Evolutionary conservation across 2,113 vertebrate species (phyloP), one percentile per base, ranked within the genome.

Genomic region (Neotoma lepida): DNA sequence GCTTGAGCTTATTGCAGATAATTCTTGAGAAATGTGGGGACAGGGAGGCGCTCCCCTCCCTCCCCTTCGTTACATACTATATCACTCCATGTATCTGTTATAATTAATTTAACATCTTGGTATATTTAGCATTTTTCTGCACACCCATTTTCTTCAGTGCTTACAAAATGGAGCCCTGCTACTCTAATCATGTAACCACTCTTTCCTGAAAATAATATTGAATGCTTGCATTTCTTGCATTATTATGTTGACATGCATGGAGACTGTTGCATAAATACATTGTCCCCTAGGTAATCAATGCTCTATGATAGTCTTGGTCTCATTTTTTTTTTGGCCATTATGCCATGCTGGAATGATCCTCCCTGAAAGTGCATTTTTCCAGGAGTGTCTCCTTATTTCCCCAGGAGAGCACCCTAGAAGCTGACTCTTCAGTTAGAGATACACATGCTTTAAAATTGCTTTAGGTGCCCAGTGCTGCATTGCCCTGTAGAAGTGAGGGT

Each of bases 311-410:
- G 8, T 82, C 86, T 73, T 71, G 26, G 56, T 88, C 8, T 24
- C 35, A 41, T 54, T 82, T 63, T 51, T n/a, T 91, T 73, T 46
- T 39, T 58, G 85, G 86, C 49, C 76, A n/a, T 92, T 93, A 81
- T 94, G 51, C 58, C 78, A 46, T 73, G n/a, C 46, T 49, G 12
- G 63, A 63, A 82, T 86, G 49, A 89, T 56, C 13, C 89, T 86
- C 6, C 39, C 71, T 87, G 49, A 17, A 76, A 30, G 39, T 84
- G 39, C 22, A 49, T 91, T 93, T 80, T 94, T 77, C 33, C 56
- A 39, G 20, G 4, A 78, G 22, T 95, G 26, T 58, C n/a, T 84
- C 61, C 30, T 93, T 94, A 84, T 63, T 89, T 96, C 78, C 39
- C 63, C 70, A 81, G 61, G 33, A 64, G 17, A 86, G 88, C 5